These are phyloP conservation scores for Synanthedon myopaeformis DNA, from an alignment of 2,888 invertebrate genomes.

Conservation along the genomic window DNA sequence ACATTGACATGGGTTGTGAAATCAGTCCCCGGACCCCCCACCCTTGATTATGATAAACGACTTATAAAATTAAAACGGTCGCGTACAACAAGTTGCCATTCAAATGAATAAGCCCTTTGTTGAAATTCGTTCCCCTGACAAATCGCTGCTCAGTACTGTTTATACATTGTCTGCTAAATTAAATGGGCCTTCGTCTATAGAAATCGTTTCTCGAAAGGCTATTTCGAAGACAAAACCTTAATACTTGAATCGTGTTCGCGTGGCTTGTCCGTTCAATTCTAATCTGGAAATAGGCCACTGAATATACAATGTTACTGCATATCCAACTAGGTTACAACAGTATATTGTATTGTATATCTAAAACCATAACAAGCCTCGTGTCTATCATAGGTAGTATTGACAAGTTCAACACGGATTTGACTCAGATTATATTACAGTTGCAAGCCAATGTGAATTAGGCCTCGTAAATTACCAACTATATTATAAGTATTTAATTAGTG, in stretches of 20 bases:
- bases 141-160: constrained; percentile 57
- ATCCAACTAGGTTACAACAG: constrained; percentile 12
- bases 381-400: background rate
- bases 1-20: constrained; percentile 63
- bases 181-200: constrained; percentile 53
- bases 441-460: background rate
- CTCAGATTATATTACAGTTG: background rate
- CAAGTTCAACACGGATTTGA: background rate
- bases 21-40: constrained; percentile 20
- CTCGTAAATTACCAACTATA: too few relatives aligned
- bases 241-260: constrained; percentile 51
- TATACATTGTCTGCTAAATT: constrained; percentile 60
- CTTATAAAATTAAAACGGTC: constrained; percentile 70
- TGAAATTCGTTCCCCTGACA: constrained; percentile 66
- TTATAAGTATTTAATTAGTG: too few relatives aligned
- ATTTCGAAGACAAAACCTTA: constrained; percentile 52
- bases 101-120: constrained; percentile 65
- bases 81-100: constrained; percentile 65
- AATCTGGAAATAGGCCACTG: constrained; percentile 43
- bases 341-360: background rate
- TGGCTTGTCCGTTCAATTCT: constrained; percentile 41
- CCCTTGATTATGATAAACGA: constrained; percentile 69
- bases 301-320: constrained; percentile 43
- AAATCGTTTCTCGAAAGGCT: constrained; percentile 55
- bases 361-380: background rate